These are phyloP conservation scores for Chirona hameri DNA, from an alignment of 2,888 invertebrate species.

Conservation along the genomic window DNA sequence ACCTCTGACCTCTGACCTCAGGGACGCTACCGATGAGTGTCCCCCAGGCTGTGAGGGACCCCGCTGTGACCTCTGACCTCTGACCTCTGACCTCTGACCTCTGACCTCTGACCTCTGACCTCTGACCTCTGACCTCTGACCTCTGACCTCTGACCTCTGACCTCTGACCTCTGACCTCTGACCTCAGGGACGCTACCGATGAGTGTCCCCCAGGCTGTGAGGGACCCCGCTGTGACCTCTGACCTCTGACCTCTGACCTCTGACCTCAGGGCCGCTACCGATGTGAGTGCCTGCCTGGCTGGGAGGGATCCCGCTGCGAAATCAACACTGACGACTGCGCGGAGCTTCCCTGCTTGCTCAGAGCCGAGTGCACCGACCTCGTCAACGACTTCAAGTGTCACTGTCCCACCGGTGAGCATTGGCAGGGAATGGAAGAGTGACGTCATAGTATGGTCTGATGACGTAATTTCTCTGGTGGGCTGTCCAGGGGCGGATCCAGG, in stretches of 20 bases:
- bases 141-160: constrained; percentile 51
- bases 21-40: constrained; percentile 91
- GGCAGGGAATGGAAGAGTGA: background rate
- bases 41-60: constrained; percentile 92
- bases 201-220: constrained; percentile 97
- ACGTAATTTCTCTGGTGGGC: no score
- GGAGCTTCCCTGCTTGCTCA: constrained; percentile 83
- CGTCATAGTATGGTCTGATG: no score
- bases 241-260: no score
- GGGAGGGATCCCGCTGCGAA: constrained; percentile 95
- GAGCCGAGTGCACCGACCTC: constrained; percentile 88
- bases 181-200: constrained; percentile 73
- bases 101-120: no score
- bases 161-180: constrained; percentile 57
- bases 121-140: no score
- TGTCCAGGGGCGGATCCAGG: no score
- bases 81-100: no score
- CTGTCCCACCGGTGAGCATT: constrained; percentile 59
- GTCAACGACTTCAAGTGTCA: constrained; percentile 89
- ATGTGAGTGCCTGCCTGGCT: constrained; percentile 93
- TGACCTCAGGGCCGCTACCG: constrained; percentile 68
- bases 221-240: constrained; percentile 52
- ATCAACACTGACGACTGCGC: constrained; percentile 88
- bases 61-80: no score
- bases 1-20: constrained; percentile 33